These are phyloP conservation scores for Dicycla oo DNA, from an alignment of 2,888 invertebrate species.

Conservation along the genomic window DNA sequence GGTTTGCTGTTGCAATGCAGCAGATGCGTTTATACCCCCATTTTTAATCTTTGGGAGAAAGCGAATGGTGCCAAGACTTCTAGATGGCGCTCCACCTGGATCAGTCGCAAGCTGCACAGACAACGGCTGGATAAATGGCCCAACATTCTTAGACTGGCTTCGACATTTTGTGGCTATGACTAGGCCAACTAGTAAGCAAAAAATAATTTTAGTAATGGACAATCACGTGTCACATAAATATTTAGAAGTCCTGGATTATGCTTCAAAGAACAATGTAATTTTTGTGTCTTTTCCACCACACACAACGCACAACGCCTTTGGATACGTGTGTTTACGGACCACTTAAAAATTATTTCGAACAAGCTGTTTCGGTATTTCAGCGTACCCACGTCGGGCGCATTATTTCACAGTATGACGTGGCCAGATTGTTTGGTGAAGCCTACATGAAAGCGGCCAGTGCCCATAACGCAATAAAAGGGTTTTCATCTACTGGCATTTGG, in stretches of 20 bases:
- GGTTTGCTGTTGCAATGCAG: constrained; percentile 61
- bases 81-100: constrained; percentile 63
- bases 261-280: constrained; percentile 53
- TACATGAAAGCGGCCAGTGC: constrained; percentile 56
- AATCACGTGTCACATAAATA: constrained; percentile 45
- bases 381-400: constrained; percentile 51
- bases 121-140: constrained; percentile 58
- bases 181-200: constrained; percentile 39
- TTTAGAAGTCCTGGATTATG: constrained; percentile 50
- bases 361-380: constrained; percentile 46
- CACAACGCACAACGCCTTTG: constrained; percentile 44
- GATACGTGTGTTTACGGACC: constrained; percentile 54
- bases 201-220: constrained; percentile 6
- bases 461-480: constrained; percentile 57
- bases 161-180: constrained; percentile 43
- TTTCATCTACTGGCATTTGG: constrained; percentile 53
- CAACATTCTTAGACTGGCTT: constrained; percentile 58
- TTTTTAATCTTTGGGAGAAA: constrained; percentile 69
- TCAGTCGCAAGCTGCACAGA: constrained; percentile 49
- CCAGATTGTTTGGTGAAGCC: constrained; percentile 40
- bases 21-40: constrained; percentile 57
- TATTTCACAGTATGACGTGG: constrained; percentile 53
- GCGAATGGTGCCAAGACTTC: constrained; percentile 62
- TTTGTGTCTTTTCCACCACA: constrained; percentile 59
- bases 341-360: constrained; percentile 52